Base-by-base conservation (phyloP, 2,888 invertebrate genomes). In the Abscondita cerata region DNA sequence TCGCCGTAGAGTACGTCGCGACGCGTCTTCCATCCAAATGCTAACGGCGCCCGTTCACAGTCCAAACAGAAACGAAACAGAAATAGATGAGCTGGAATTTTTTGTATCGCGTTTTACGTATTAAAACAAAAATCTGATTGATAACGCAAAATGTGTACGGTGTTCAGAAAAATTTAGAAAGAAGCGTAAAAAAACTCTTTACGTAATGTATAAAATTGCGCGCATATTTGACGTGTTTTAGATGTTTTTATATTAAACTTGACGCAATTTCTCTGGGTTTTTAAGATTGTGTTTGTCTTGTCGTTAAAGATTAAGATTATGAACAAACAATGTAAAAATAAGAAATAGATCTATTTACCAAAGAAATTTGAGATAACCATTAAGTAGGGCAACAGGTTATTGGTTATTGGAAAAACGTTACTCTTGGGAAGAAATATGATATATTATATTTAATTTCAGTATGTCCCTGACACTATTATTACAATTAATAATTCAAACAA, bases 1-100 rank as follows among this genome's bases (percentile, higher is more conserved):
- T 19, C 5, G 44, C 2, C 44, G 44, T 11, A 25, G 25, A 20
- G 20, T 38, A 47, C 34, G 38, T n/a, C n/a, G n/a, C n/a, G n/a
- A n/a, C n/a, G 56, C 61, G 61, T 55, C 61, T 52, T 52, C 46
- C 38, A 46, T 19, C 47, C 48, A 19, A 53, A 50, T 31, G 15
- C 44, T 46, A 12, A 33, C 61, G 61, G 60, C 60, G 60, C 60
- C 60, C 54, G 41, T 54, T 51, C 55, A 52, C 61, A 52, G 52
- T 52, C 59, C 52, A 52, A 54, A 31, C 25, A 38, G 41, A 31
- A 55, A 40, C 36, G 34, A 55, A 52, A 52, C 63, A 66, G 59
- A 66, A 66, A 66, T 66, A 66, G 58, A 41, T 56, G 50, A 51
- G 46, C 55, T 57, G 66, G 66, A 66, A 66, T 66, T 59, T 64